Evolutionary conservation across 2,113 vertebrate genomes (phyloP).

Genomic region (Labeo catla): DNA sequence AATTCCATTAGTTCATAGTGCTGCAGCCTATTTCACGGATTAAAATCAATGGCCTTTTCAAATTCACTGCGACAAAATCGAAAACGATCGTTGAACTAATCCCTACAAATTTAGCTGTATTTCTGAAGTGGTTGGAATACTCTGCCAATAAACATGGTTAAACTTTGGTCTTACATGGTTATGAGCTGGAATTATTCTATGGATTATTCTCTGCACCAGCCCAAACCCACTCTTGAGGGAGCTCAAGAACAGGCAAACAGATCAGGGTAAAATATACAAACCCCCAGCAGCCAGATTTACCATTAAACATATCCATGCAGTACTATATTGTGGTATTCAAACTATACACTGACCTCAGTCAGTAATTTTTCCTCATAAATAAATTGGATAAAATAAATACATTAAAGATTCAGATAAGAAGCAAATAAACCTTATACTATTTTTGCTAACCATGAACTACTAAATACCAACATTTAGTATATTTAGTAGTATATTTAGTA

Average conservation of each 20-base stretch:
- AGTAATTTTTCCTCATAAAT: neutral
- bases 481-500: too few species aligned
- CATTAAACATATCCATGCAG: conserved; percentile 28
- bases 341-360: neutral
- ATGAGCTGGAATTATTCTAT: neutral
- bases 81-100: conserved; percentile 32
- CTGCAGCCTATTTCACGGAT: conserved; percentile 43
- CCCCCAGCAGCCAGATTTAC: conserved; percentile 19
- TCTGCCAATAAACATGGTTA: neutral
- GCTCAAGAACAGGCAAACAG: conserved; percentile 2
- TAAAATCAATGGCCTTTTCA: conserved; percentile 51
- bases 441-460: neutral
- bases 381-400: conserved; percentile 23
- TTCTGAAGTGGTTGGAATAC: neutral
- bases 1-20: conserved; percentile 47
- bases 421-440: neutral
- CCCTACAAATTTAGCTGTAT: conserved; percentile 4
- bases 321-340: neutral
- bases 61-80: conserved; percentile 3
- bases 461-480: neutral
- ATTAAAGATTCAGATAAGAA: conserved; percentile 30
- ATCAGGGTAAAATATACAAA: conserved; percentile 8
- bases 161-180: neutral
- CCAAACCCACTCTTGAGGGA: conserved; percentile 10
- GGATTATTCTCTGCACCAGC: neutral